These are phyloP conservation scores for Amphipoea lucens DNA, from an alignment of 2,888 invertebrate species.

Conservation along the genomic window DNA sequence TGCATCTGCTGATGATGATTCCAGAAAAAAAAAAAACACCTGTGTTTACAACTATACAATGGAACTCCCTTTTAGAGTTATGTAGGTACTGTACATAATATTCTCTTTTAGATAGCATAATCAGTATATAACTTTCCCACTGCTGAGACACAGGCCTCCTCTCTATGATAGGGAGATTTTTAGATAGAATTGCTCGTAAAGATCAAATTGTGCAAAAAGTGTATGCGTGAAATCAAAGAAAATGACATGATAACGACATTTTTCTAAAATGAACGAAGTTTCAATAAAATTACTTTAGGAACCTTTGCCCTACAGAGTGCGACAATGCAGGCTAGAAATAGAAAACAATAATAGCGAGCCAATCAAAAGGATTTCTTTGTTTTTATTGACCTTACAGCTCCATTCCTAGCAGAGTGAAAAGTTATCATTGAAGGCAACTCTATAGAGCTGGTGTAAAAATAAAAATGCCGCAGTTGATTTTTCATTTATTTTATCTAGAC, in stretches of 20 bases:
- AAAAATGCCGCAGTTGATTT: neutral
- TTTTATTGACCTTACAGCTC: neutral
- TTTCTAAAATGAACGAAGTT: neutral
- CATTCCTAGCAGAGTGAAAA: neutral
- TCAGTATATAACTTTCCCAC: too few species aligned
- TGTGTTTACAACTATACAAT: too few species aligned
- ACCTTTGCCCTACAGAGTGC: too few species aligned
- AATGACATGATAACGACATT: neutral
- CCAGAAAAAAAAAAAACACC: neutral
- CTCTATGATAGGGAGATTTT: neutral
- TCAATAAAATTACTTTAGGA: neutral
- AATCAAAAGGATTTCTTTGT: slow-evolving; percentile 1
- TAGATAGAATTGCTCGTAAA: neutral
- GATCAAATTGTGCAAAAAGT: neutral
- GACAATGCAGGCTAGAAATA: neutral
- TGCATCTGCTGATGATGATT: neutral
- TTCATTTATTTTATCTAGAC: neutral
- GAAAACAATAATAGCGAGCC: slow-evolving; percentile 8
- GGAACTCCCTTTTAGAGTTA: neutral
- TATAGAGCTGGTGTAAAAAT: neutral
- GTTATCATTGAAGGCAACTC: neutral
- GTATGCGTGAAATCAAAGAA: neutral
- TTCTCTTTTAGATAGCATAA: too few species aligned
- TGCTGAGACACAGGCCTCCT: too few species aligned
- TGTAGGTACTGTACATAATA: neutral